These are phyloP conservation scores for Entomobrya proxima DNA, from an alignment of 2,888 invertebrate species.

Conservation along the genomic window DNA sequence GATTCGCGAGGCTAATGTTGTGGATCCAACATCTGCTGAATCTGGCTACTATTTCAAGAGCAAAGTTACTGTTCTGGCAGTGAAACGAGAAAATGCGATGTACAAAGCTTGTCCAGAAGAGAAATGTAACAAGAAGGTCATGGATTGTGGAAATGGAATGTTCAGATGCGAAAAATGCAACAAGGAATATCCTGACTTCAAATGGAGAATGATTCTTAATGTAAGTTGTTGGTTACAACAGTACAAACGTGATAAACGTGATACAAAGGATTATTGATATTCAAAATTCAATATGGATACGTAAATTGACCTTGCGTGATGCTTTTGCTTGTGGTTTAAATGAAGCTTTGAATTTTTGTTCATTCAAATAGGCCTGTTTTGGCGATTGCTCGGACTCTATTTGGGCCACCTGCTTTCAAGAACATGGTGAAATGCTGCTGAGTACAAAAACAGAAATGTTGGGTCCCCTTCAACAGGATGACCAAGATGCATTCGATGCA, in stretches of 20 bases:
- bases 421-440: conserved; percentile 87
- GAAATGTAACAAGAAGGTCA: conserved; percentile 95
- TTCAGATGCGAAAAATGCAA: conserved; percentile 97
- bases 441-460: conserved; percentile 85
- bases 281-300: too few relatives aligned
- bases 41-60: conserved; percentile 89
- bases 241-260: too few relatives aligned
- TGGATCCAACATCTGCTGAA: conserved; percentile 82
- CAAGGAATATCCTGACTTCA: conserved; percentile 88
- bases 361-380: conserved; percentile 91
- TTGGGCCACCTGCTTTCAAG: conserved; percentile 94
- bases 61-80: conserved; percentile 87
- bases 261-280: too few relatives aligned
- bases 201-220: conserved; percentile 88
- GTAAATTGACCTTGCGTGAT: too few relatives aligned
- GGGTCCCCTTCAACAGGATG: conserved; percentile 81
- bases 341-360: too few relatives aligned
- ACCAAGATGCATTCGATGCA: conserved; percentile 83
- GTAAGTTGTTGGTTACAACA: too few relatives aligned
- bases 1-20: conserved; percentile 85
- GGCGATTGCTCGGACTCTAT: conserved; percentile 91
- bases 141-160: conserved; percentile 90
- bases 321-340: too few relatives aligned
- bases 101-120: conserved; percentile 94
- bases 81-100: conserved; percentile 88